phyloP scores from a whole-genome alignment of 2,888 invertebrate genomes.

The Tortricodes alternella region DNA sequence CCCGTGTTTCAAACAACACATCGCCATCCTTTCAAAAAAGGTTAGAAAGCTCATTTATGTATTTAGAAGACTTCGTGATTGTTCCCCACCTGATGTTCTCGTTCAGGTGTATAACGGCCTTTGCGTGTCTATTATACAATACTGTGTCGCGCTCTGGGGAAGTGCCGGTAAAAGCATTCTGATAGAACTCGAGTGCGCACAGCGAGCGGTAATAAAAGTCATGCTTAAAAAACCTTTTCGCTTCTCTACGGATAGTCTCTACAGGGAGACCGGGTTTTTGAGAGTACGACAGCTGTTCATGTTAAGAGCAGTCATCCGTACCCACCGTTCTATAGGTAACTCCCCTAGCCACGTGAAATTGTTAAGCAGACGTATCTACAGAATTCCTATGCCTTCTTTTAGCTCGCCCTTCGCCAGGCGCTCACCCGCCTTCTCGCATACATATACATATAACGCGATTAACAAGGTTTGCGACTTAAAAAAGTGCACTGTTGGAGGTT shows the following conservation, averaged over 20 bases:
- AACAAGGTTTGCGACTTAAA: no score
- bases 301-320: neutral
- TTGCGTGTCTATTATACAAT: conserved; percentile 18
- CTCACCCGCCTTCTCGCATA: no score
- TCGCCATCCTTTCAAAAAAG: neutral
- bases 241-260: no score
- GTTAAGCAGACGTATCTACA: neutral
- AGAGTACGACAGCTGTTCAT: neutral
- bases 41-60: neutral
- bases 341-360: neutral
- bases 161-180: conserved; percentile 1
- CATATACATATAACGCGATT: no score
- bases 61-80: neutral
- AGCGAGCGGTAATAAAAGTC: conserved; percentile 22
- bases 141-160: conserved; percentile 26
- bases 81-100: neutral
- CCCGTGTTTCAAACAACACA: neutral
- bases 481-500: no score
- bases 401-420: no score
- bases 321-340: no score
- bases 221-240: conserved; percentile 5
- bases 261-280: neutral
- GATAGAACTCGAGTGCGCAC: conserved; percentile 16
- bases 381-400: no score
- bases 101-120: conserved; percentile 10